Percentiles rank a stretch among this genome's conserved stretches.
phyloP scores from a whole-genome alignment of 1,140 invertebrate species.

The Coelopa frigida region DNA sequence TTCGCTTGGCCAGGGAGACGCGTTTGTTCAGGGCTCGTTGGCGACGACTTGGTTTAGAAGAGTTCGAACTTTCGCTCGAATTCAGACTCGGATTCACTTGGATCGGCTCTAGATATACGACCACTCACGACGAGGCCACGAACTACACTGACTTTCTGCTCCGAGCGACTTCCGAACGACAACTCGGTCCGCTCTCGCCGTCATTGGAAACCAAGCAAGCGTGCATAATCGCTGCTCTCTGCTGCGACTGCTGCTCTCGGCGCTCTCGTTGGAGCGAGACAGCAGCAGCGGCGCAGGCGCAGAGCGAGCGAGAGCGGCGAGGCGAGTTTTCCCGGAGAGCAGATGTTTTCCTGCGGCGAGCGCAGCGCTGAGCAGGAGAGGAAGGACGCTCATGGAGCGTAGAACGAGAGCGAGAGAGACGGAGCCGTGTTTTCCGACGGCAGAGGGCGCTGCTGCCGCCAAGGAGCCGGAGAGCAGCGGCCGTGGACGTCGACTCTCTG shows the following conservation, averaged over 20 bases:
- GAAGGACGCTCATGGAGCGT: too few relatives aligned
- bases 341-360: too few relatives aligned
- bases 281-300: too few relatives aligned
- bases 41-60: background rate
- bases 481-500: too few relatives aligned
- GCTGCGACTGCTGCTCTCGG: too few relatives aligned
- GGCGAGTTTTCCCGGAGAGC: constrained; percentile 3
- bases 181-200: constrained; percentile 26
- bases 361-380: too few relatives aligned
- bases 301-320: background rate
- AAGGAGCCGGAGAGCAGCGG: too few relatives aligned
- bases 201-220: constrained; percentile 20
- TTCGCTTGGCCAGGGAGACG: constrained; percentile 43
- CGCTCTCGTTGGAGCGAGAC: too few relatives aligned
- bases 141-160: constrained; percentile 40
- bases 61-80: constrained; percentile 1
- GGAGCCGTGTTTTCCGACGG: too few relatives aligned
- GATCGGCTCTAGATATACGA: constrained; percentile 17
- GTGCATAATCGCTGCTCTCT: constrained; percentile 22
- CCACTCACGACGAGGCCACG: constrained; percentile 42
- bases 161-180: constrained; percentile 24
- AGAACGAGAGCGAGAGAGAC: too few relatives aligned
- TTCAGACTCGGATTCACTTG: background rate
- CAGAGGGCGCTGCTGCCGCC: too few relatives aligned
- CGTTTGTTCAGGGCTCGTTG: too few relatives aligned